Evolutionary conservation across 2,888 invertebrate species (phyloP).

Genomic region (Caenorhabditis japonica): DNA sequence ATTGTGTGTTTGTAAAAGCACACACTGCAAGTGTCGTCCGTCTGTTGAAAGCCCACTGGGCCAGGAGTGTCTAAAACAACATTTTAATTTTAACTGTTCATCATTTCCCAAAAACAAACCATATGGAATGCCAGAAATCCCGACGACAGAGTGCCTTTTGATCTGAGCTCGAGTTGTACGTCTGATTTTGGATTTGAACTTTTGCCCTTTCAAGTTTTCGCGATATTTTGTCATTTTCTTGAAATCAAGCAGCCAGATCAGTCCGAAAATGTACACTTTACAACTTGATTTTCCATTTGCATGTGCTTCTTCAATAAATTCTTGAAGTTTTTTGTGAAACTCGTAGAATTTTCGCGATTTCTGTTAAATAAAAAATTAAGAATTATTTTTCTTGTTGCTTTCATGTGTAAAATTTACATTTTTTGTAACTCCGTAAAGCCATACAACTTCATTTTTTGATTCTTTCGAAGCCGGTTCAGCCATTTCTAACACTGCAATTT

Average conservation of each 20-base stretch:
- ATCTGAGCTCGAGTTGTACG: background rate
- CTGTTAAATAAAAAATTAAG: background rate
- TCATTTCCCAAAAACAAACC: no score
- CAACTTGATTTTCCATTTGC: constrained; percentile 2
- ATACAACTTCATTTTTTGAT: background rate
- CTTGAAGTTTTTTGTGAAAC: constrained; percentile 20
- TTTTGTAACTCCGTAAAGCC: constrained; percentile 12
- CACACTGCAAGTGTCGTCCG: constrained; percentile 14
- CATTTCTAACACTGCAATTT: background rate
- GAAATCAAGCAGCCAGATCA: constrained; percentile 7
- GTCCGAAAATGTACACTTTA: constrained; percentile 8
- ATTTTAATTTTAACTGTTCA: no score
- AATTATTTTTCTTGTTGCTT: background rate
- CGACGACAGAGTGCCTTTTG: background rate
- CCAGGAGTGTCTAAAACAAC: no score
- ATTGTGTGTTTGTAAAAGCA: constrained; percentile 10
- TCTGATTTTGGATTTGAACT: background rate
- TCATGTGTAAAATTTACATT: background rate
- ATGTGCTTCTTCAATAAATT: constrained; percentile 12
- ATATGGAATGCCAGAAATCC: constrained; percentile 7
- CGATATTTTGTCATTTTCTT: constrained; percentile 4
- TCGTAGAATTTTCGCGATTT: constrained; percentile 17
- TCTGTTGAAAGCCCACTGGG: constrained; percentile 26
- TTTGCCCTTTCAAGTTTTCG: background rate
- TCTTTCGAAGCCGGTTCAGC: constrained; percentile 4